Evolutionary conservation across 2,113 vertebrate genomes (phyloP).

Genomic region (Enhydra lutris): DNA sequence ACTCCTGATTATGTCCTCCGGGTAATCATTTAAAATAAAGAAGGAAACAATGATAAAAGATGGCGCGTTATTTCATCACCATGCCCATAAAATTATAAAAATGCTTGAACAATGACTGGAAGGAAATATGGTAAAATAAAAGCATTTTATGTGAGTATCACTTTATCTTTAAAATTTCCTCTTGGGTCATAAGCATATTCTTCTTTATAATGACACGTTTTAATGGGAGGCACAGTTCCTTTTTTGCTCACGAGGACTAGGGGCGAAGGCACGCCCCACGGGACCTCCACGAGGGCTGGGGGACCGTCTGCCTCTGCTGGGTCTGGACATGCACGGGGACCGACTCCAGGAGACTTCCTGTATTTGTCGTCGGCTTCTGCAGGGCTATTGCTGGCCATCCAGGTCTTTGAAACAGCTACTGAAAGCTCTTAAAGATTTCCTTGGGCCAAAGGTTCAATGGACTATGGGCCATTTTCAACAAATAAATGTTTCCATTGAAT

Average conservation of each 20-base stretch:
- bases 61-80: not conserved
- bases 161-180: not conserved
- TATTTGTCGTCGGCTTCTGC: rapidly evolving
- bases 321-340: rapidly evolving
- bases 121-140: not conserved
- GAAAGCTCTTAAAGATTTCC: not conserved
- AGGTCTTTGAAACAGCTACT: not conserved
- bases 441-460: not conserved
- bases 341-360: not conserved
- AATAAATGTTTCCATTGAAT: not conserved
- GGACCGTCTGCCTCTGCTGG: rapidly evolving
- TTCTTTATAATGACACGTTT: not conserved
- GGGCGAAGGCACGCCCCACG: rapidly evolving
- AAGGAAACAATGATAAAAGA: not conserved
- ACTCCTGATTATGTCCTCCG: not conserved
- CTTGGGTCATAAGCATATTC: not conserved
- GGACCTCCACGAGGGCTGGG: rapidly evolving
- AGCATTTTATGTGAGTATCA: too few relatives aligned
- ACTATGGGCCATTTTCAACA: too few relatives aligned
- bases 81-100: not conserved
- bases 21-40: not conserved
- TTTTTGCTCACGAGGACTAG: not conserved
- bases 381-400: too few relatives aligned
- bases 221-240: not conserved
- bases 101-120: not conserved